Evolutionary conservation across 2,113 vertebrate species (phyloP), one percentile per base, ranked within the genome.

Genomic region (Cyanoliseus patagonus): DNA sequence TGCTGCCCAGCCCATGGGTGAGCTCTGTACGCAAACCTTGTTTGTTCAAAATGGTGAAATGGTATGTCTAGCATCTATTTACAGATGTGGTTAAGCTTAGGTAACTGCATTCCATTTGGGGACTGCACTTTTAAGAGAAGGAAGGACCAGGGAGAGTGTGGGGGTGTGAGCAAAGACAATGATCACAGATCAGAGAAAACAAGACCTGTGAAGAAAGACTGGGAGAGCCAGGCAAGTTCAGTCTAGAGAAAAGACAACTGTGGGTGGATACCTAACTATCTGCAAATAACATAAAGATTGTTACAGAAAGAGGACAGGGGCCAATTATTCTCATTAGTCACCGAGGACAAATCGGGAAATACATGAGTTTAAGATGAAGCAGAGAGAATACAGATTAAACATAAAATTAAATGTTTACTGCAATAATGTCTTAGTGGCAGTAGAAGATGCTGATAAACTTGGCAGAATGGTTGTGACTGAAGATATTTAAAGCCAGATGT

Each of bases 291-390:
- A 74, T 68, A 80, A 96, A 90, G 79, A 91, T 64, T 49, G 9
- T 93, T 95, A 57, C 68, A 82, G 84, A 94, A 92, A 88, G 93
- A 94, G 91, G 81, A 88, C 68, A 93, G 73, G 92, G 91, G 76
- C 70, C 74, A 97, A 94, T 96, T 97, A 96, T 96, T 94, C 89
- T 90, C 90, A 86, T 96, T 92, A 94, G 93, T 97, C 94, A 96
- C 72, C 2, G 11, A 92, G 90, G 92, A 93, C 61, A 86, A 62
- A 97, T 95, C 66, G 77, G 86, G 62, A 94, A 94, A 93, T 90
- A 94, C 94, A 95, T 82, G 53, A 94, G 46, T 92, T 87, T 89
- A 90, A 94, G 86, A 94, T 82, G 88, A 96, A 89, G 57, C 77
- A 91, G 62, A 82, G 37, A 92, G 47, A 91, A 95, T 95, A 66